Conservation (phyloP, 2,113 vertebrate species). For the Leiothrix lutea region DNA sequence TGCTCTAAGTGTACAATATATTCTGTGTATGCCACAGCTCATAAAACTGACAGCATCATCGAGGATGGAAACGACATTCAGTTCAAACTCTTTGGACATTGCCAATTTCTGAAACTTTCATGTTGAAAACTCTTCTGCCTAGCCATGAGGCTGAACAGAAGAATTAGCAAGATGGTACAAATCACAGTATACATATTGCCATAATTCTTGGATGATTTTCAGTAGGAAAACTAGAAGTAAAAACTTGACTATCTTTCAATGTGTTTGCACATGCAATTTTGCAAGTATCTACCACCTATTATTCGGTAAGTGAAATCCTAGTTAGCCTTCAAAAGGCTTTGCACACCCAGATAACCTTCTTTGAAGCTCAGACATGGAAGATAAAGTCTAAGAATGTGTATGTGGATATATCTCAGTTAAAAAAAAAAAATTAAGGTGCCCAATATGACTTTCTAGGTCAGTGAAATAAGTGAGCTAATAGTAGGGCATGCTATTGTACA, state of each 20-base stretch:
- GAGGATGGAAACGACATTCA: neutral
- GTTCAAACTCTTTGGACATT: neutral
- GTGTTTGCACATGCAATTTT: neutral
- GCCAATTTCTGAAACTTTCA: neutral
- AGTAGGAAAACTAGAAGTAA: neutral
- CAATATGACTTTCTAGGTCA: neutral
- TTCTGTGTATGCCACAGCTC: neutral
- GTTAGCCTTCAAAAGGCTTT: neutral
- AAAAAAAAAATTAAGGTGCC: neutral
- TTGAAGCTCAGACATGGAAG: neutral
- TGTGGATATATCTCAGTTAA: neutral
- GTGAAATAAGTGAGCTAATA: neutral
- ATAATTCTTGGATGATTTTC: neutral
- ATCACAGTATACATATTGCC: neutral
- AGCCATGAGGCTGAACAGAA: neutral
- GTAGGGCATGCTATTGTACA: neutral
- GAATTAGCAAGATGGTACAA: constrained; percentile 7
- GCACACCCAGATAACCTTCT: neutral
- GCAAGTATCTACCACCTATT: neutral
- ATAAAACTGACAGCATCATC: neutral
- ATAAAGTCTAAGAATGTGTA: neutral
- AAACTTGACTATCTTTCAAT: neutral
- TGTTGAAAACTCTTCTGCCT: neutral
- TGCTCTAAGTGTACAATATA: neutral
- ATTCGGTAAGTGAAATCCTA: neutral